Evolutionary conservation across 2,113 vertebrate species (phyloP).

Genomic region (Anhinga anhinga): DNA sequence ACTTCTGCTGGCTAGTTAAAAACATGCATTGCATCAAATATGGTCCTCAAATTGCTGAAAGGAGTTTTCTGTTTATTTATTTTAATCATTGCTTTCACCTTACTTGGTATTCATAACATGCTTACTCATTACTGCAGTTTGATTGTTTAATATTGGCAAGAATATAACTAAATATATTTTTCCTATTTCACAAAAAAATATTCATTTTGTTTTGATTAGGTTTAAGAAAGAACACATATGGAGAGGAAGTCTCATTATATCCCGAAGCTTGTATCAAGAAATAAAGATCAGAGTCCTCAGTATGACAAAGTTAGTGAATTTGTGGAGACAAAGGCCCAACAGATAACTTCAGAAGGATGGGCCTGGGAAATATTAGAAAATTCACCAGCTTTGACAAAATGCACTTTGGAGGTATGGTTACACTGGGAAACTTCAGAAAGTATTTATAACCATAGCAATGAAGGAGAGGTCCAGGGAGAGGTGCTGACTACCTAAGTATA

Average conservation of each 20-base stretch:
- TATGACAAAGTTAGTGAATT: not conserved
- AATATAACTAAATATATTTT: not conserved
- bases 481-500: not conserved
- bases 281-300: not conserved
- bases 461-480: not conserved
- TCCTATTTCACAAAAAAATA: not conserved
- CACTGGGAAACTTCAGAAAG: not conserved
- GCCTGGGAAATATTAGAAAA: not conserved
- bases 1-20: not conserved
- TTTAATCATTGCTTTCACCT: not conserved
- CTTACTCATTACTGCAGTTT: not conserved
- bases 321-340: not conserved
- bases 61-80: conserved; percentile 10
- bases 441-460: not conserved
- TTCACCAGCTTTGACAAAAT: not conserved
- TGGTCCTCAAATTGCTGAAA: conserved; percentile 10
- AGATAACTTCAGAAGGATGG: not conserved
- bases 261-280: not conserved
- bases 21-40: not conserved
- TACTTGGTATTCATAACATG: not conserved
- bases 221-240: not conserved
- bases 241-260: not conserved
- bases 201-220: not conserved
- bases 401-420: not conserved
- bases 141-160: conserved; percentile 4